These are phyloP conservation scores for Plecotus auritus DNA, from an alignment of 2,113 vertebrate genomes.

Conservation along the genomic window DNA sequence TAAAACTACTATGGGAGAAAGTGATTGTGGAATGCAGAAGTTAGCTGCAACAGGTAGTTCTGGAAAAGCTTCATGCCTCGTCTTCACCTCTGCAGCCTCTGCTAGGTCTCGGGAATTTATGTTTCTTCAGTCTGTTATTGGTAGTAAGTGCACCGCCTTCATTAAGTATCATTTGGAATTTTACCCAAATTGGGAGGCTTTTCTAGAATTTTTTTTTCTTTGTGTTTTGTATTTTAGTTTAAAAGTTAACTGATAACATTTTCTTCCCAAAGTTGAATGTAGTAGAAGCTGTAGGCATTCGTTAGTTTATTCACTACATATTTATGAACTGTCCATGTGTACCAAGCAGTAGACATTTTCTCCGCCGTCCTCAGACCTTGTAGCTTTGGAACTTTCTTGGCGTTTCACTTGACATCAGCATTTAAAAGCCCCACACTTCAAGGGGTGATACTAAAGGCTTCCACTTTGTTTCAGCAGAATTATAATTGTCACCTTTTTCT, in stretches of 20 bases:
- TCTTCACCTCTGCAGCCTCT: neutral
- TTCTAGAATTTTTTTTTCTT: conserved; percentile 19
- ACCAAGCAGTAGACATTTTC: neutral
- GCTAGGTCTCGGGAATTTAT: neutral
- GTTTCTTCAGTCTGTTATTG: neutral
- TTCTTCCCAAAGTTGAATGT: neutral
- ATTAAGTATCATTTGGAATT: neutral
- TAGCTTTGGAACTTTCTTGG: neutral
- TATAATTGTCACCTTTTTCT: neutral
- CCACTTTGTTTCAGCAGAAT: neutral
- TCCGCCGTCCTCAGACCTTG: neutral
- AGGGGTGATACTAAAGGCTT: neutral
- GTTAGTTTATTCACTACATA: neutral
- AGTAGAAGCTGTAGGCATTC: neutral
- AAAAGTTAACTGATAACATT: conserved; percentile 2
- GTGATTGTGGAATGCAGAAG: neutral
- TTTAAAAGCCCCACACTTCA: neutral
- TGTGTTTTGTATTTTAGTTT: neutral
- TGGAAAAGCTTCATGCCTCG: neutral
- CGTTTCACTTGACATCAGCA: neutral
- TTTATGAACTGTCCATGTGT: neutral
- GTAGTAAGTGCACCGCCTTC: neutral
- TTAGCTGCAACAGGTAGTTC: neutral
- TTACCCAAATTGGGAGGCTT: neutral
- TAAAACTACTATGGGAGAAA: neutral